phyloP scores from a whole-genome alignment of 2,113 vertebrate genomes.

The Osmerus mordax region DNA sequence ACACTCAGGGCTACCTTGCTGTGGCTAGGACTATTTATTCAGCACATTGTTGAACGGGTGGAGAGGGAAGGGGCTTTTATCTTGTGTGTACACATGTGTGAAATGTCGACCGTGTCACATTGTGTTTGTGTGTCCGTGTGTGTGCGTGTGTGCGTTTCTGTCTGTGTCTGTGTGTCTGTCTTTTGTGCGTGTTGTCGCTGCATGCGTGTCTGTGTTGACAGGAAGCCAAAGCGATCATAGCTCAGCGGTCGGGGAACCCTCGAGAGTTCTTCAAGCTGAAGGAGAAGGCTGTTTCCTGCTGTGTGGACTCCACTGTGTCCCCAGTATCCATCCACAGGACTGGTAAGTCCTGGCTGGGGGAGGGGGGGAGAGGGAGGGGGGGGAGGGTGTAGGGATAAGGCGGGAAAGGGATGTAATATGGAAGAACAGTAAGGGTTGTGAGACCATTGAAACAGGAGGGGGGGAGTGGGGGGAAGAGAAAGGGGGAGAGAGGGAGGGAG shows the following conservation, averaged over 20 bases:
- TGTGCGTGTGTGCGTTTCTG: not conserved
- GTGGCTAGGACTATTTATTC: slow-evolving; percentile 13
- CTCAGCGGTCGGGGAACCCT: slow-evolving; percentile 89
- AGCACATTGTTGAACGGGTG: not conserved
- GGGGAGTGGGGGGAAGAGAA: not conserved
- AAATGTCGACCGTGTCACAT: not conserved
- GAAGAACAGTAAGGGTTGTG: too few relatives aligned
- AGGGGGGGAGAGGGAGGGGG: not conserved
- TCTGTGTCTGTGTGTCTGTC: not conserved
- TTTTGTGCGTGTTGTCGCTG: not conserved
- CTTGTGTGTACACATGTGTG: not conserved
- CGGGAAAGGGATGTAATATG: not conserved
- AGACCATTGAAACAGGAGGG: not conserved
- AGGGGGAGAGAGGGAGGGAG: not conserved
- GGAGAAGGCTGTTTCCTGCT: slow-evolving; percentile 81
- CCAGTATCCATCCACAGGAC: slow-evolving; percentile 81
- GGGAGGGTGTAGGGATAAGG: not conserved
- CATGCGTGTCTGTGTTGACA: slow-evolving; percentile 45
- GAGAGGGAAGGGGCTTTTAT: not conserved
- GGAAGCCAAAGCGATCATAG: slow-evolving; percentile 97
- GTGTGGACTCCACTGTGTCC: slow-evolving; percentile 71
- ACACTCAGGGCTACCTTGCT: not conserved
- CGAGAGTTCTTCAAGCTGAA: slow-evolving; percentile 70
- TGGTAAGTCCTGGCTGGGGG: slow-evolving; percentile 65
- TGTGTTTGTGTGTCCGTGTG: not conserved